These are phyloP conservation scores for Microctonus hyperodae DNA, from an alignment of 2,888 invertebrate species.

Conservation along the genomic window DNA sequence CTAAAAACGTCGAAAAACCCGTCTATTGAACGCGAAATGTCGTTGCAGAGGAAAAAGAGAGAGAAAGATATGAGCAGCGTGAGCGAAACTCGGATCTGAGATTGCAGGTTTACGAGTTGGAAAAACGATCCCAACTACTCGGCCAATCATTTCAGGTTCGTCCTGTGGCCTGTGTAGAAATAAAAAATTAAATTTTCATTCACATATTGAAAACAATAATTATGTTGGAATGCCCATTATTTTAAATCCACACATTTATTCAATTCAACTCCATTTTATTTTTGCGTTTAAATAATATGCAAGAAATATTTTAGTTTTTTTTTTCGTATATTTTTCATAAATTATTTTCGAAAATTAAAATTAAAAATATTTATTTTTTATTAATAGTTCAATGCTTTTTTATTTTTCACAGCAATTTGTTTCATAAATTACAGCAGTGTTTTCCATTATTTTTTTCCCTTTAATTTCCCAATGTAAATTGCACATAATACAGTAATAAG, in stretches of 20 bases:
- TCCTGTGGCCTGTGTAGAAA: conserved; percentile 60
- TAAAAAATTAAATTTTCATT: conserved; percentile 32
- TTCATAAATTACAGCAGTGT: not conserved
- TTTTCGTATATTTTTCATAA: not conserved
- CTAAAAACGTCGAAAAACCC: conserved; percentile 40
- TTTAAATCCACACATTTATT: conserved; percentile 26
- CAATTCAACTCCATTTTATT: not conserved
- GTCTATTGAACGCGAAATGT: conserved; percentile 62
- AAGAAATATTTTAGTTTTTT: not conserved
- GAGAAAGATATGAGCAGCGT: conserved; percentile 63
- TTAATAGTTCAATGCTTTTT: not conserved
- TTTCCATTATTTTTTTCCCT: not conserved
- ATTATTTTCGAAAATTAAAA: not conserved
- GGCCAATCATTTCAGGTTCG: conserved; percentile 63
- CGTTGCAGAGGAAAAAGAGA: conserved; percentile 63
- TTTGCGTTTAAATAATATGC: not conserved
- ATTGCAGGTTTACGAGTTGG: conserved; percentile 63
- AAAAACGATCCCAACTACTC: conserved; percentile 63
- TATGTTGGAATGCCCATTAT: conserved; percentile 54
- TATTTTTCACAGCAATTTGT: not conserved
- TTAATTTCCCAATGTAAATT: not conserved
- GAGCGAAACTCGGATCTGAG: conserved; percentile 63
- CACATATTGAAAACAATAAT: conserved; percentile 29
- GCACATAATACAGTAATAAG: conserved; percentile 16
- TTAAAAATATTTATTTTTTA: not conserved